Conservation (phyloP, 2,113 vertebrate genomes). For the Coptodon rendalli region DNA sequence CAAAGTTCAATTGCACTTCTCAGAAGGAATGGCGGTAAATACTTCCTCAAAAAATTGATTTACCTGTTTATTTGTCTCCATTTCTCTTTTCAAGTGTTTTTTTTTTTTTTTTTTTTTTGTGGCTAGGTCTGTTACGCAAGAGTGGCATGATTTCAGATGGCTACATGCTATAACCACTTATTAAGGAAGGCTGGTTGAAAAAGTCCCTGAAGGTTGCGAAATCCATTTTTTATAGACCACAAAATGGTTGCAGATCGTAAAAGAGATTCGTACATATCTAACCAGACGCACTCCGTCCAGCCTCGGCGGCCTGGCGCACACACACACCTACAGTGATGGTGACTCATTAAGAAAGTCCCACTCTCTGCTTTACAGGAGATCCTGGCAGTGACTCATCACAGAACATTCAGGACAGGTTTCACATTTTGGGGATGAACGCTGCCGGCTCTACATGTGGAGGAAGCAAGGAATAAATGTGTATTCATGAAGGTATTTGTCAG, state of each 20-base stretch:
- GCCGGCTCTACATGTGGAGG: not conserved
- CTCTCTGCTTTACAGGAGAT: not conserved
- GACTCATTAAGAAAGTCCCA: conserved; percentile 40
- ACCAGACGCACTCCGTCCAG: not conserved
- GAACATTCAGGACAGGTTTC: conserved; percentile 17
- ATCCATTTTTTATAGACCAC: not conserved
- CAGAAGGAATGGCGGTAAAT: not conserved
- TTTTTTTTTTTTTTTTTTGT: not conserved
- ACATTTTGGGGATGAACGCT: conserved; percentile 14
- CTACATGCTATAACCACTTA: not conserved
- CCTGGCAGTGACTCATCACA: conserved; percentile 15
- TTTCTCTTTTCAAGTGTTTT: not conserved
- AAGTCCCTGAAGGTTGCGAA: not conserved
- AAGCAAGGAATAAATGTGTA: conserved; percentile 9
- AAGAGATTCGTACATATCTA: not conserved
- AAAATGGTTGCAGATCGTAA: not conserved
- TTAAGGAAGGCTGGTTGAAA: not conserved
- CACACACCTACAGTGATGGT: not conserved
- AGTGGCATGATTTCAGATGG: not conserved
- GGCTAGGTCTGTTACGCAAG: not conserved
- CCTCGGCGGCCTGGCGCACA: not conserved
- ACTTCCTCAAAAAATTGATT: not conserved
- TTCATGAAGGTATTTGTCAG: not conserved
- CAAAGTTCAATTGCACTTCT: not conserved
- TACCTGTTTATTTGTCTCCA: not conserved